These are phyloP conservation scores for Aurelia aurita complex sp. Pacific DNA, from an alignment of 30 jellyfish, hydroid and myxozoan genomes.

Conservation along the genomic window DNA sequence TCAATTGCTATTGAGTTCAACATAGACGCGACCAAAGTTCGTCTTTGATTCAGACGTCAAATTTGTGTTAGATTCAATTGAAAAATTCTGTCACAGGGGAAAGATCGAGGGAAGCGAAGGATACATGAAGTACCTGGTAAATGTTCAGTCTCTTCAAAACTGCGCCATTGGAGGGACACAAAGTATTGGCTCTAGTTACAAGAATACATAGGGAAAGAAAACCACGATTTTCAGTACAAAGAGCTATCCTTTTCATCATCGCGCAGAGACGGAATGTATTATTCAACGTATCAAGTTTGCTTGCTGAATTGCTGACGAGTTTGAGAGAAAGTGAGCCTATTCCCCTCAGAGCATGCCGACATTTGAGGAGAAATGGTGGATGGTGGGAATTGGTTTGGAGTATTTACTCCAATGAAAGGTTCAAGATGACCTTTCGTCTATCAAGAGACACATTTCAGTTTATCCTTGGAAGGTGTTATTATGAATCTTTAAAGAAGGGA, in stretches of 20 bases:
- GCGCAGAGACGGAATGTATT: not conserved
- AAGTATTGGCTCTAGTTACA: too few relatives aligned
- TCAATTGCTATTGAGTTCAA: too few relatives aligned
- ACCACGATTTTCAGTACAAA: too few relatives aligned
- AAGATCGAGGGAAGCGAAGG: not conserved
- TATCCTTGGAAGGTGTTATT: too few relatives aligned
- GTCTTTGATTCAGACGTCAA: slow-evolving; percentile 9
- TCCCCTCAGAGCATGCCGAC: slow-evolving; percentile 10
- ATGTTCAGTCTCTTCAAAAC: not conserved
- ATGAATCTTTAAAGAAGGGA: too few relatives aligned
- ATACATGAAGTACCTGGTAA: slow-evolving; percentile 13
- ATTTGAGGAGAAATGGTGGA: slow-evolving; percentile 19
- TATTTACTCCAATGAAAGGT: slow-evolving; percentile 10
- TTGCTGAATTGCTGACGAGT: slow-evolving; percentile 8
- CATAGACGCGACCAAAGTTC: not conserved
- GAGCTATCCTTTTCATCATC: slow-evolving; percentile 6
- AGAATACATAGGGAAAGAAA: too few relatives aligned
- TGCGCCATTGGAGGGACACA: slow-evolving; percentile 41
- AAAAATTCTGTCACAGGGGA: not conserved
- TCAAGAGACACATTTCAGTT: too few relatives aligned
- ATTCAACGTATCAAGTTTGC: slow-evolving; percentile 3
- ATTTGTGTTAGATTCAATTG: not conserved
- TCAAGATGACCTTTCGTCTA: too few relatives aligned
- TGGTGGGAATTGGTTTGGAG: slow-evolving; percentile 21
- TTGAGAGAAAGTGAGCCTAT: too few relatives aligned